Evolutionary conservation across 2,113 vertebrate genomes (phyloP).

Genomic region (Rhinolophus sinicus): DNA sequence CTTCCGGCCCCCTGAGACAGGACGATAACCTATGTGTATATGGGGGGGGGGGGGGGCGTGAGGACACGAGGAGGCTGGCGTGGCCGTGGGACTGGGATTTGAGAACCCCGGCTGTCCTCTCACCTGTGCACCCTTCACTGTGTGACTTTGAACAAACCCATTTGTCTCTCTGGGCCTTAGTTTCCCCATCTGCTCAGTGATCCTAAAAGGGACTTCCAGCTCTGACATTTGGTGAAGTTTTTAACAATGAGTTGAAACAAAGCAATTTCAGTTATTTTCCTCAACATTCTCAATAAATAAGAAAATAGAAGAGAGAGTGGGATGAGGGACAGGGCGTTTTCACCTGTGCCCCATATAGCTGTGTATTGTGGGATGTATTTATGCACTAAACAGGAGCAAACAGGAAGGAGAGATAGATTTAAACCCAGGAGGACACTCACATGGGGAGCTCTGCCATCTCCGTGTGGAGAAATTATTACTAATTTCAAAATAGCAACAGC

Average conservation of each 20-base stretch:
- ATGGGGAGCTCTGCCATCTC: not conserved
- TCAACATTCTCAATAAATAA: not conserved
- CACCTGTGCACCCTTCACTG: not conserved
- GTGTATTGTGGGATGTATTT: not conserved
- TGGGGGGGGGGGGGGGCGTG: too few species aligned
- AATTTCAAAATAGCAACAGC: slow-evolving; percentile 65
- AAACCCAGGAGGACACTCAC: not conserved
- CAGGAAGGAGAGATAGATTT: not conserved
- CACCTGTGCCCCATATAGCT: not conserved
- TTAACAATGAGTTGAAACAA: not conserved
- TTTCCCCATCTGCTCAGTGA: not conserved
- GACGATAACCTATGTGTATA: not conserved
- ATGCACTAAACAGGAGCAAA: not conserved
- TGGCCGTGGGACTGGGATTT: too few species aligned
- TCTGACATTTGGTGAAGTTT: not conserved
- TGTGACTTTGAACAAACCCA: not conserved
- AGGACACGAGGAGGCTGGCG: not conserved
- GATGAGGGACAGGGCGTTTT: not conserved
- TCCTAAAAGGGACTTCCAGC: not conserved
- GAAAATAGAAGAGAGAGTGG: not conserved
- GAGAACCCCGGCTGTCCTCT: not conserved
- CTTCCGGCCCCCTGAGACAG: not conserved
- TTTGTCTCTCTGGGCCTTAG: not conserved
- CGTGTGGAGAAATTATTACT: not conserved
- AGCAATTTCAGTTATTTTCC: not conserved